Base-by-base conservation (phyloP, 1,140 invertebrate genomes). In the Sitodiplosis mosellana region DNA sequence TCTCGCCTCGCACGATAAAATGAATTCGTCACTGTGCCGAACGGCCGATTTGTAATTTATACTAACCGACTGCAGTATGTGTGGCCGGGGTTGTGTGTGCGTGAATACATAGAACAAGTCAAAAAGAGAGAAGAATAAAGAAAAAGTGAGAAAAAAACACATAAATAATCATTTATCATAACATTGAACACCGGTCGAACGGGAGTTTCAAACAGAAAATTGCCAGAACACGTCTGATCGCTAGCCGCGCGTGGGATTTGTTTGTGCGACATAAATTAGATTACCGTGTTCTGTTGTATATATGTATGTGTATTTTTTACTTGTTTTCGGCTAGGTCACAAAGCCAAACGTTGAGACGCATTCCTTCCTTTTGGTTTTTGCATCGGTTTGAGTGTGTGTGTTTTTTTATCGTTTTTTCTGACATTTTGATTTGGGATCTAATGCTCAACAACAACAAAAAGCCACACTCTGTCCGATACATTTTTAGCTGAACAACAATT, bases 1-100 rank as follows among this genome's bases (percentile, higher is more conserved):
- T 54, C 82, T 76, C 33, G 81, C 81, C 42, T 75, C 69, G 56
- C 83, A 87, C 43, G 77, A 80, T 52, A 87, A 65, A 53, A 79
- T 75, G 53, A 86, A 83, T 57, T 82, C 77, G 51, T 80, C 80
- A 15, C 75, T 77, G 57, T 82, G 73, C 58, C 78, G 76, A 49
- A 85, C 75, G 52, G 76, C 70, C 38, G 72, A 69, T 36, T 68
- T 64, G 59, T 76, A 73, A 64, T 77, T 77, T 47, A 77, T 66
- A 49, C 67, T 69, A 50, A 80, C 59, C 43, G 70, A 69, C 77
- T 79, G 68, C 41, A 68, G 69, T 46, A 51, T n/a, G n/a, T n/a
- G n/a, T n/a, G n/a, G n/a, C 27, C 27, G 27, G 10, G 54, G 59
- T 52, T 42, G 53, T 58, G 58, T 53, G 36, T 48, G 22, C 54